Base-by-base conservation (phyloP, 2,797 vertebrate species). In the Melanotaenia parkinsoni region DNA sequence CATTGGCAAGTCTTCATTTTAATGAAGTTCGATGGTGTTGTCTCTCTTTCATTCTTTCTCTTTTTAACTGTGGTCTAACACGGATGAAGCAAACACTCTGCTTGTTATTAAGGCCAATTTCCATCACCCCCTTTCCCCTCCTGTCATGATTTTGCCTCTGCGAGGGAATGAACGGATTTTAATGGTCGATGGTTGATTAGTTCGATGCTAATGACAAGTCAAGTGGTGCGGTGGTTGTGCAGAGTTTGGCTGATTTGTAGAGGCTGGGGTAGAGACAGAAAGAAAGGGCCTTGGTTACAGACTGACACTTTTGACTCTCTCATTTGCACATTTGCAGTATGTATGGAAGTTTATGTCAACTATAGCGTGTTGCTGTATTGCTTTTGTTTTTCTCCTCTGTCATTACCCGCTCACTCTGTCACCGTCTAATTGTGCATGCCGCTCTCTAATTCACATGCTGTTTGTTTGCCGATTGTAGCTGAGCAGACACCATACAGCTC, bases 51-150 rank as follows among this genome's bases (percentile, higher is more conserved):
- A 57, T 81, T 67, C 18, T 24, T 22, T 65, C 6, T 30, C 8
- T 62, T 43, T 62, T 38, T 58, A 67, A 76, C 86, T 72, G 35
- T 28, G 1, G 22, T 16, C 20, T 24, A 9, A 69, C 28, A 24
- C 24, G 65, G 68, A 67, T 69, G 58, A 81, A 47, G 68, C 62
- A 64, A 79, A 77, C 5, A 40, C 70, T 57, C 57, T 20, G 57
- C 71, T 24, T 67, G 71, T 85, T 83, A 91, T 92, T 91, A 88
- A 81, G 81, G 67, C 82, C 88, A 89, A 88, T 92, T 89, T 84
- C 77, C 82, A 82, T 91, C 83, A 78, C 63, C 73, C 56, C 67
- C 38, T 63, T 76, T 57, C 64, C 12, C 65, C 32, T 65, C 59
- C 69, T 81, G 84, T 90, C 89, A 86, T 66, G 65, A 62, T 54